phyloP scores from a whole-genome alignment of 2,888 invertebrate species.

The Pristionchus maxplancki region DNA sequence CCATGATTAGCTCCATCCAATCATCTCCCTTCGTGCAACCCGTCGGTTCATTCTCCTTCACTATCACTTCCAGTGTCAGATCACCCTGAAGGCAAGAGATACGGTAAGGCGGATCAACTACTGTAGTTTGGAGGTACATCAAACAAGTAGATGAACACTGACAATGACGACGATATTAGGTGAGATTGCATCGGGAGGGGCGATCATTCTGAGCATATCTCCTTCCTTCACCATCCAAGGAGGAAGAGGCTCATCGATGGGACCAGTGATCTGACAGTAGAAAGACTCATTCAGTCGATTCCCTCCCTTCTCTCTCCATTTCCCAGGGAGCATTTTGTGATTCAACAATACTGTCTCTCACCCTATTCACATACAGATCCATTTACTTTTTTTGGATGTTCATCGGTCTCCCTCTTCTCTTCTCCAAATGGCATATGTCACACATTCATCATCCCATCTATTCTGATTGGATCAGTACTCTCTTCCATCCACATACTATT shows the following conservation, averaged over 20 bases:
- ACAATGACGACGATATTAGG: not conserved
- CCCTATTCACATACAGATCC: not conserved
- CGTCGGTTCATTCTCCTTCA: not conserved
- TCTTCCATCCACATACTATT: not conserved
- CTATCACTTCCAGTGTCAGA: not conserved
- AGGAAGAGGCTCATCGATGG: conserved; percentile 17
- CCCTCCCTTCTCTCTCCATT: not conserved
- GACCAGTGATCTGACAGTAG: not conserved
- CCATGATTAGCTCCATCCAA: not conserved
- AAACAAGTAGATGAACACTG: not conserved
- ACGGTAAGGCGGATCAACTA: not conserved
- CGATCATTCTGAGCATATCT: not conserved
- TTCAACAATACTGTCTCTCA: not conserved
- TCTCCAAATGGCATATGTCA: conserved; percentile 32
- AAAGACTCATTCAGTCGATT: not conserved
- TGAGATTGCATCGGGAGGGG: not conserved
- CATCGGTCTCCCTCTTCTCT: not conserved
- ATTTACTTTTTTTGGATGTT: not conserved
- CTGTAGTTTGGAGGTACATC: not conserved
- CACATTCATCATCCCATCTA: conserved; percentile 20
- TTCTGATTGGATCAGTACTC: conserved; percentile 13
- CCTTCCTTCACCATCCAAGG: not conserved
- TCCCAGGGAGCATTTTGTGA: not conserved
- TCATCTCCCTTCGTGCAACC: not conserved
- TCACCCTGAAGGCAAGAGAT: not conserved